Conservation (phyloP, 2,888 invertebrate genomes). For the Polymixis lichenea region DNA sequence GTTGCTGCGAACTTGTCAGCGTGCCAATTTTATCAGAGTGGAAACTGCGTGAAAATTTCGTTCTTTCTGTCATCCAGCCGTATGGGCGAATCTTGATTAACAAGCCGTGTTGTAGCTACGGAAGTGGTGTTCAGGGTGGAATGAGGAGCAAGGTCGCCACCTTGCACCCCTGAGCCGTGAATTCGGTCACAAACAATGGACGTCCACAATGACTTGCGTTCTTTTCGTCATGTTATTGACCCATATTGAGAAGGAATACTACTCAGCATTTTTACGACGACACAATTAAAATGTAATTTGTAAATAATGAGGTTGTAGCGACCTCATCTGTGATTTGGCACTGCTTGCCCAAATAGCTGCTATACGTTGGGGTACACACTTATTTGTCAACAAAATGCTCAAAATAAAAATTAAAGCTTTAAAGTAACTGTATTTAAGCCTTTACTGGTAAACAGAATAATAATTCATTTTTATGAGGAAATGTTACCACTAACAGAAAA, state of each 20-base stretch:
- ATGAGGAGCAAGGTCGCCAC: conserved; percentile 29
- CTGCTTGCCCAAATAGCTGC: not conserved
- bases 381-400: not conserved
- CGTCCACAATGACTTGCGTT: conserved; percentile 60
- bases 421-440: not conserved
- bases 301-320: conserved; percentile 21
- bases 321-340: not conserved
- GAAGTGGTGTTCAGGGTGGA: conserved; percentile 39
- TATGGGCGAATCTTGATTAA: conserved; percentile 42
- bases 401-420: not conserved
- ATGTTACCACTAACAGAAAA: not conserved
- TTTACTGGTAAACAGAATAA: not conserved
- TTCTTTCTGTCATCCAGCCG: conserved; percentile 24
- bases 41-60: conserved; percentile 41
- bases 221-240: conserved; percentile 43
- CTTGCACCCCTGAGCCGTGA: conserved; percentile 40
- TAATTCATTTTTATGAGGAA: no score
- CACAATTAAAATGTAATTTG: conserved; percentile 59
- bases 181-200: conserved; percentile 38
- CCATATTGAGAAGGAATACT: conserved; percentile 31
- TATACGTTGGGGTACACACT: not conserved
- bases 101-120: conserved; percentile 14
- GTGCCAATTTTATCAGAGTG: conserved; percentile 61
- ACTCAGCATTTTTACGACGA: conserved; percentile 13
- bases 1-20: conserved; percentile 63